Conservation (phyloP, 1,140 invertebrate species). For the Drosophila micromelanica region DNA sequence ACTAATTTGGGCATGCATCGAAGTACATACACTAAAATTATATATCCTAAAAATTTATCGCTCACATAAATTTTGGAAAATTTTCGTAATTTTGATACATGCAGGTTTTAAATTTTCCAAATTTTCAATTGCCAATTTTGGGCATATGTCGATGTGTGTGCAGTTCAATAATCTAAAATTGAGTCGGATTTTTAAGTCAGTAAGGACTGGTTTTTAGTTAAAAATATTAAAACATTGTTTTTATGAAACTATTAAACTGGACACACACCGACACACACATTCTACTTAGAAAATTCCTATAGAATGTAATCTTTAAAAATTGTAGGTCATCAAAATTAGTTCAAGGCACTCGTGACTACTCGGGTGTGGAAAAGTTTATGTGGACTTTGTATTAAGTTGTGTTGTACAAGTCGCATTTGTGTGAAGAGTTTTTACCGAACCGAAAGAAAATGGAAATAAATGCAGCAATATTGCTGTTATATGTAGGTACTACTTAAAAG, state of each 20-base stretch:
- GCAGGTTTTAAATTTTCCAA: slow-evolving; percentile 49
- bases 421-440: slow-evolving; percentile 48
- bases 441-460: slow-evolving; percentile 69
- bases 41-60: slow-evolving; percentile 50
- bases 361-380: slow-evolving; percentile 10
- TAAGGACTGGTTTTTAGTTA: background rate
- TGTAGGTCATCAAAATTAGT: slow-evolving; percentile 24
- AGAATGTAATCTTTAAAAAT: slow-evolving; percentile 21
- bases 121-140: slow-evolving; percentile 54
- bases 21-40: slow-evolving; percentile 60
- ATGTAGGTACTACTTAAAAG: slow-evolving; percentile 39
- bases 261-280: slow-evolving; percentile 13
- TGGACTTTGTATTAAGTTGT: slow-evolving; percentile 16
- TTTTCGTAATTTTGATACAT: slow-evolving; percentile 49
- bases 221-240: no score
- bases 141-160: slow-evolving; percentile 13
- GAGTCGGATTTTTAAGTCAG: background rate
- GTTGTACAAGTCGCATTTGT: slow-evolving; percentile 23
- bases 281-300: slow-evolving; percentile 16
- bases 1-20: slow-evolving; percentile 71
- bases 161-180: background rate
- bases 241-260: background rate
- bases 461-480: slow-evolving; percentile 40
- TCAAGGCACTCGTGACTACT: slow-evolving; percentile 29
- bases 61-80: slow-evolving; percentile 24